phyloP scores from a whole-genome alignment of 1,140 invertebrate species.

The Euura saliciscinereae region DNA sequence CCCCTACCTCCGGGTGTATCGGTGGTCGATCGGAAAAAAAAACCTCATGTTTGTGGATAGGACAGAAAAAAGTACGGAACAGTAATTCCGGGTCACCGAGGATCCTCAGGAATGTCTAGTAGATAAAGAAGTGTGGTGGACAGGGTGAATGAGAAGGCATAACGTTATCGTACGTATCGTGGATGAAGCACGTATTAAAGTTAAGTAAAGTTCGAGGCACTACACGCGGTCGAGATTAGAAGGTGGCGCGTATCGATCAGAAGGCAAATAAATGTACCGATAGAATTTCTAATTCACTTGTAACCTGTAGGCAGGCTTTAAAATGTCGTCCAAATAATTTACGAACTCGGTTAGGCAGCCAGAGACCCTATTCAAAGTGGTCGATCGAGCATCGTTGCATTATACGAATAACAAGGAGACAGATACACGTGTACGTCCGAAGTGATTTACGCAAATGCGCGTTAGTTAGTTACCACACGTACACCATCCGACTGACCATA shows the following conservation, averaged over 20 bases:
- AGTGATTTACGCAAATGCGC: conserved; percentile 1
- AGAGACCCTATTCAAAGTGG: neutral
- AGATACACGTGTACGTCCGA: conserved; percentile 5
- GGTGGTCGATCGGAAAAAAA: too few relatives aligned
- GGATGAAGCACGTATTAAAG: too few relatives aligned
- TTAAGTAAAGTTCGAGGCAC: too few relatives aligned
- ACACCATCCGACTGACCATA: too few relatives aligned
- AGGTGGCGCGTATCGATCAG: neutral
- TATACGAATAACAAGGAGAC: conserved; percentile 7
- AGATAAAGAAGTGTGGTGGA: neutral
- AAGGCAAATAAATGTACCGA: neutral
- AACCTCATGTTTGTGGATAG: too few relatives aligned
- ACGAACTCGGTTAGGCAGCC: neutral
- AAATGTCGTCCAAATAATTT: conserved; percentile 5
- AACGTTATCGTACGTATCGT: neutral
- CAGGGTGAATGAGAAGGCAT: neutral
- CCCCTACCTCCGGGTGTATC: neutral
- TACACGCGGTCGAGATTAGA: neutral
- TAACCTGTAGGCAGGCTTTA: conserved; percentile 2
- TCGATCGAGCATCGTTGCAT: conserved; percentile 6
- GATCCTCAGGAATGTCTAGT: neutral
- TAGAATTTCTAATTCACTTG: conserved; percentile 7
- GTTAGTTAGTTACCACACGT: too few relatives aligned
- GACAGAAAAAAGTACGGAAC: too few relatives aligned
- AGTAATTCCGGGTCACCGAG: too few relatives aligned